Conservation (phyloP, 53 echinoderm and acorn worm genomes). For the Stichopus horrens region DNA sequence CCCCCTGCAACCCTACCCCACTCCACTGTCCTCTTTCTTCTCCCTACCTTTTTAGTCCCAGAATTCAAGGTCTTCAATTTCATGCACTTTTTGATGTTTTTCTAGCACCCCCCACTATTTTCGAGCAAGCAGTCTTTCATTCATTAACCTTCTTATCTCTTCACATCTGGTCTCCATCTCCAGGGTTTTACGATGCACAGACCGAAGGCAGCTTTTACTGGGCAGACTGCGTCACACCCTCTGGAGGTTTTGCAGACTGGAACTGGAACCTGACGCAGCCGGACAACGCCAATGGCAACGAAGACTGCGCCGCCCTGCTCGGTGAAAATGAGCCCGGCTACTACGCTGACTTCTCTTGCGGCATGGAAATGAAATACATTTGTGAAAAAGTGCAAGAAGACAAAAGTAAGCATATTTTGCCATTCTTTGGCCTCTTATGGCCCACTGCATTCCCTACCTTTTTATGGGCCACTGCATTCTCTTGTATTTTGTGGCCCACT, state of each 20-base stretch:
- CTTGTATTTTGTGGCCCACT: too few species aligned
- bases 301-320: slow-evolving; percentile 72
- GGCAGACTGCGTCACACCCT: slow-evolving; percentile 71
- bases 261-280: slow-evolving; percentile 71
- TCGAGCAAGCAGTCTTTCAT: background rate
- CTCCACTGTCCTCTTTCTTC: too few species aligned
- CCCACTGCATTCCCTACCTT: too few species aligned
- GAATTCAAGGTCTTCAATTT: too few species aligned
- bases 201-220: slow-evolving; percentile 66
- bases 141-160: too few species aligned
- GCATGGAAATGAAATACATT: slow-evolving; percentile 58
- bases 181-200: slow-evolving; percentile 77
- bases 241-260: slow-evolving; percentile 3
- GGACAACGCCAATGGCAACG: slow-evolving; percentile 56
- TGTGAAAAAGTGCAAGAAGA: slow-evolving; percentile 57
- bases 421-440: background rate
- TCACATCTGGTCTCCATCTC: background rate
- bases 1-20: too few species aligned
- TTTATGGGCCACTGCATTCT: too few species aligned
- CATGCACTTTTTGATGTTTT: too few species aligned
- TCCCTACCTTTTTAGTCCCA: too few species aligned
- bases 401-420: slow-evolving; percentile 10
- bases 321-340: slow-evolving; percentile 55
- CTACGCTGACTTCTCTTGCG: slow-evolving; percentile 71
- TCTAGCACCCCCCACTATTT: background rate